Evolutionary conservation across 2,113 vertebrate genomes (phyloP), one percentile per base, ranked within the genome.

Genomic region (Aldabrachelys gigantea): DNA sequence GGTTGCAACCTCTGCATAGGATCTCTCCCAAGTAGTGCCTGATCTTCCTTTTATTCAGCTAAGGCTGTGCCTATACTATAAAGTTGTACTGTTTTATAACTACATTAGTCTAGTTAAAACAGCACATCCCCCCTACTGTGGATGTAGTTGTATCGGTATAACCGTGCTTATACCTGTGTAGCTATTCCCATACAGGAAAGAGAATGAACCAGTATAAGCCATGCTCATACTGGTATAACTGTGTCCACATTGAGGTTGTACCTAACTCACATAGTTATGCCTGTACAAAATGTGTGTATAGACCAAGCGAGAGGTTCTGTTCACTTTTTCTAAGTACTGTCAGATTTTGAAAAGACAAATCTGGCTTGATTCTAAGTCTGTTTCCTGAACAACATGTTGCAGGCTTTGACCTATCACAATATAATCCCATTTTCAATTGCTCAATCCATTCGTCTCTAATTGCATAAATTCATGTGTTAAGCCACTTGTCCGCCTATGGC

Each of bases 151-250:
- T 2, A 87, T 6, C 6, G 11, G 19, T 19, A 22, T 38, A 72
- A 72, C 8, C 1, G 19, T 38, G 17, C 4, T 5, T 72, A 38
- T 38, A 38, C 5, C 19, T 38, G 35, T 10, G 65, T 72, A 72
- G 19, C n/a, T 72, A 38, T 72, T 38, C 65, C 65, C n/a, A 38
- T 38, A 22, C 10, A 38, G n/a, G 65, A 72, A 72, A 72, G 17
- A 19, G n/a, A 72, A 38, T n/a, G 17, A 72, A 21, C 9, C 19
- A 21, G 19, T 38, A 72, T 72, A 72, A 38, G 65, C 8, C 62
- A 41, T 47, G 44, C 59, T 29, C 41, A 27, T 1, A 0, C 6
- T 17, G 22, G 1, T 8, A 2, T 0, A 17, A 31, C 0, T 0
- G 3, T 47, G 35, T 1, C 17, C 8, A 2, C 0, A 3, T 5